Percentiles rank a stretch among this genome's conserved stretches.
These are phyloP conservation scores for Tachysurus vachellii DNA, from an alignment of 2,113 vertebrate genomes.

Conservation along the genomic window DNA sequence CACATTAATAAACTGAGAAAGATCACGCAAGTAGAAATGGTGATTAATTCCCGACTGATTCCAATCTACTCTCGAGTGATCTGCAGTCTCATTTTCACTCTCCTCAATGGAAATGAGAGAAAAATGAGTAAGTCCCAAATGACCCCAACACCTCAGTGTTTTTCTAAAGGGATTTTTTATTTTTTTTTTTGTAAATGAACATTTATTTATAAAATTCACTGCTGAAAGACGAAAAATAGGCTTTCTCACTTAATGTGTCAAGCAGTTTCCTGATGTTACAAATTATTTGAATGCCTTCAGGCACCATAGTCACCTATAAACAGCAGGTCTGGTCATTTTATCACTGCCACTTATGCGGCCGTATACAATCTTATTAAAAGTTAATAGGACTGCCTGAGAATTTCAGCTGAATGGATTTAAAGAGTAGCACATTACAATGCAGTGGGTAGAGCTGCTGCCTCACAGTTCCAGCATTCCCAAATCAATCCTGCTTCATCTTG, in stretches of 20 bases:
- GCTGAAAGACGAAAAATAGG: not conserved
- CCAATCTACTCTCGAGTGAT: not conserved
- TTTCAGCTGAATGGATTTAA: not conserved
- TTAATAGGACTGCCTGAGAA: not conserved
- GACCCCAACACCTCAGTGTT: not conserved
- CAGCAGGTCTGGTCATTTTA: not conserved
- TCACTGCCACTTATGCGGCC: not conserved
- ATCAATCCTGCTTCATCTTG: not conserved
- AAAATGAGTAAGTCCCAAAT: not conserved
- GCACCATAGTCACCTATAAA: not conserved
- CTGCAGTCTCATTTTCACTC: not conserved
- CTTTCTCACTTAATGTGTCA: not conserved
- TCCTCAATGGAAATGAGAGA: not conserved
- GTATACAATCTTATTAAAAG: not conserved
- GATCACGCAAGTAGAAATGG: not conserved
- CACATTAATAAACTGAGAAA: not conserved
- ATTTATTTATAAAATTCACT: not conserved
- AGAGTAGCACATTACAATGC: not conserved
- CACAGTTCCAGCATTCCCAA: not conserved
- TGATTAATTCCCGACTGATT: not conserved
- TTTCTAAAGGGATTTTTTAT: not conserved
- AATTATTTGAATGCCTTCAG: not conserved
- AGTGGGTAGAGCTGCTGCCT: not conserved
- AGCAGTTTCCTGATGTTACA: not conserved
- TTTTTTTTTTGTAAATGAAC: not conserved